phyloP scores from a whole-genome alignment of 2,888 invertebrate genomes.

The Tiphia femorata region DNA sequence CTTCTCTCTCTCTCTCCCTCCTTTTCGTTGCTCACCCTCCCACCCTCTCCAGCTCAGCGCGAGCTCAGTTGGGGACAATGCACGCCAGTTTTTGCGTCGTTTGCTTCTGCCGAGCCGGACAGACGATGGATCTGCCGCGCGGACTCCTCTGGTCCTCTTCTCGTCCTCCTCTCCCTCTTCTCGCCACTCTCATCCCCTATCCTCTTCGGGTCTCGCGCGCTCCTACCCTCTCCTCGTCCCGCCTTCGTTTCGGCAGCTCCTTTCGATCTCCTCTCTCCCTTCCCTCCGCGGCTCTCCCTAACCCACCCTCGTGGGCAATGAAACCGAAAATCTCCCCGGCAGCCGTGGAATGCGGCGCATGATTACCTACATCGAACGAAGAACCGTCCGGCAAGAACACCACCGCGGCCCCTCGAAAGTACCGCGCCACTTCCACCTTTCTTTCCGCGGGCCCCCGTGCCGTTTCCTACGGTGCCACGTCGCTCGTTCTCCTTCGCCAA shows the following conservation, averaged over 20 bases:
- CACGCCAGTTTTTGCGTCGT: constrained; percentile 66
- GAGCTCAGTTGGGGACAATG: constrained; percentile 58
- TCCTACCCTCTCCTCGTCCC: constrained; percentile 17
- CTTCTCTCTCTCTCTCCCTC: constrained; percentile 14
- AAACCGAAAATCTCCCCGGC: constrained; percentile 53
- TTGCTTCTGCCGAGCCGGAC: constrained; percentile 57
- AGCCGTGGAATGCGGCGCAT: constrained; percentile 58
- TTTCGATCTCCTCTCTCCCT: no score
- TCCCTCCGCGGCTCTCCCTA: background rate
- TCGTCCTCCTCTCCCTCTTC: constrained; percentile 26
- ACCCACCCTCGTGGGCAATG: constrained; percentile 50
- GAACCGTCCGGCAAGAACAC: constrained; percentile 34
- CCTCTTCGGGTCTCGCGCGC: background rate
- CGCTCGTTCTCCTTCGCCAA: no score
- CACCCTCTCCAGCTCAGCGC: constrained; percentile 26
- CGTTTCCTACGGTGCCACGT: constrained; percentile 6
- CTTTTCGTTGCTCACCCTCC: constrained; percentile 31
- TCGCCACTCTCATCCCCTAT: constrained; percentile 25
- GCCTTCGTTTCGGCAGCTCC: no score
- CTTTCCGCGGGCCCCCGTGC: background rate
- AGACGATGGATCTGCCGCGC: constrained; percentile 48
- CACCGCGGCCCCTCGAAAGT: constrained; percentile 9
- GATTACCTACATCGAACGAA: constrained; percentile 55
- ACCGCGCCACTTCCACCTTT: constrained; percentile 16
- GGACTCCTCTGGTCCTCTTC: constrained; percentile 19